A percentile compares a stretch with the other conserved stretches of the same genome.
Evolutionary conservation across 2,888 invertebrate species (phyloP).

Genomic region (Pedicia rivosa): DNA sequence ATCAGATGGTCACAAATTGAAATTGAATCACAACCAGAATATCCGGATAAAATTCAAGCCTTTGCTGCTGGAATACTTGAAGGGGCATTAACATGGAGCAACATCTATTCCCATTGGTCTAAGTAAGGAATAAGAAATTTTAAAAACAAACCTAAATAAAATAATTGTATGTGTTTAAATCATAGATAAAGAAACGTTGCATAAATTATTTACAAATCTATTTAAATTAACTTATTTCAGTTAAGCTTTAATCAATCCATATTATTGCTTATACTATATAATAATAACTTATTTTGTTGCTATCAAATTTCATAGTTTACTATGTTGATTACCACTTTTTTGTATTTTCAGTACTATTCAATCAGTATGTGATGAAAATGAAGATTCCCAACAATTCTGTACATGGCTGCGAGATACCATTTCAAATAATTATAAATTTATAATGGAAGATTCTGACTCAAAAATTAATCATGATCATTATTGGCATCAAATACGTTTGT

Average conservation of each 20-base stretch:
- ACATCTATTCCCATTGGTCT: conserved; percentile 63
- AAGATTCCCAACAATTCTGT: conserved; percentile 26
- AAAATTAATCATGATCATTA: conserved; percentile 40
- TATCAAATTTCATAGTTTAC: too few relatives aligned
- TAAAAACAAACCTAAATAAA: too few relatives aligned
- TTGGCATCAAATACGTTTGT: conserved; percentile 74
- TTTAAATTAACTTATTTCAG: too few relatives aligned
- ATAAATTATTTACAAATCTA: too few relatives aligned
- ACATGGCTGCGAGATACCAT: conserved; percentile 35
- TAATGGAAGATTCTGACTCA: conserved; percentile 35
- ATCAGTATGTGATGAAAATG: conserved; percentile 27
- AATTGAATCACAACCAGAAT: conserved; percentile 56
- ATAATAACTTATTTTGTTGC: too few relatives aligned
- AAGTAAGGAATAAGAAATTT: conserved; percentile 31
- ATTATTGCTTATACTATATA: too few relatives aligned
- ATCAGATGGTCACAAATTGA: conserved; percentile 67
- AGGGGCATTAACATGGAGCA: conserved; percentile 63
- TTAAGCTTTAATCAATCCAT: too few relatives aligned
- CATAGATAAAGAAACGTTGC: too few relatives aligned
- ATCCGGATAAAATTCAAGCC: conserved; percentile 66
- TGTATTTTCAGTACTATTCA: conserved; percentile 23
- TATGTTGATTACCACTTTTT: too few relatives aligned
- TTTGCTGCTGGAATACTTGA: conserved; percentile 75
- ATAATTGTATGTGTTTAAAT: too few relatives aligned
- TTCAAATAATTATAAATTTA: conserved; percentile 43